Evolutionary conservation across 1,140 invertebrate genomes (phyloP).

Genomic region (Antheraea pernyi): DNA sequence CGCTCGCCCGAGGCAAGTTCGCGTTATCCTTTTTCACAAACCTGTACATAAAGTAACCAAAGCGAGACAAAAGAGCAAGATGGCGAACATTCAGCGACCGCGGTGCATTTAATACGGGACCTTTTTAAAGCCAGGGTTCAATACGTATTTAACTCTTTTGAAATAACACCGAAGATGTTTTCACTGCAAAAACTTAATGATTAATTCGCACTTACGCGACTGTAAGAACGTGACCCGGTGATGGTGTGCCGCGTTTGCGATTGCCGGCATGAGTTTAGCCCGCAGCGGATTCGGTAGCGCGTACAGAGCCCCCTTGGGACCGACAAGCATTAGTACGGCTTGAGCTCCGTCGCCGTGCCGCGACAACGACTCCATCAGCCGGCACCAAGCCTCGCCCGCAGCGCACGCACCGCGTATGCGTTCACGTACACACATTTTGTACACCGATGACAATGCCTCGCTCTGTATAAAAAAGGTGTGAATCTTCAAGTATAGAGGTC

Average conservation of each 20-base stretch:
- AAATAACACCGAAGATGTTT: too few relatives aligned
- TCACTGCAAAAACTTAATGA: too few relatives aligned
- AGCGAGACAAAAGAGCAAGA: too few relatives aligned
- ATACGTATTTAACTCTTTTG: too few relatives aligned
- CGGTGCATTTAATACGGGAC: too few relatives aligned
- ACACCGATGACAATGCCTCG: constrained; percentile 34
- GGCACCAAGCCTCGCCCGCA: constrained; percentile 11
- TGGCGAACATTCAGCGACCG: too few relatives aligned
- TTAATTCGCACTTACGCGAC: constrained; percentile 32
- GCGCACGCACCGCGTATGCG: constrained; percentile 25
- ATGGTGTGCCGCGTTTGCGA: constrained; percentile 55
- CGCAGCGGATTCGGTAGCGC: constrained; percentile 52
- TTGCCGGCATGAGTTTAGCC: constrained; percentile 58
- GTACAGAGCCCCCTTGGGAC: constrained; percentile 44
- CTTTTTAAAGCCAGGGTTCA: too few relatives aligned
- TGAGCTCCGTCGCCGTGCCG: constrained; percentile 41
- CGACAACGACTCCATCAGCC: constrained; percentile 20
- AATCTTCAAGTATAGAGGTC: neutral
- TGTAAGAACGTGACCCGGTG: constrained; percentile 41
- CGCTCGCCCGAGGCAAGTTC: too few relatives aligned
- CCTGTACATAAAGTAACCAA: too few relatives aligned
- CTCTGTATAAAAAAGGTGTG: constrained; percentile 31
- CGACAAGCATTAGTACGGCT: constrained; percentile 34
- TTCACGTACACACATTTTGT: constrained; percentile 23
- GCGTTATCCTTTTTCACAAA: too few relatives aligned